Evolutionary conservation across 2,113 vertebrate genomes (phyloP).

Genomic region (Zapornia atra): DNA sequence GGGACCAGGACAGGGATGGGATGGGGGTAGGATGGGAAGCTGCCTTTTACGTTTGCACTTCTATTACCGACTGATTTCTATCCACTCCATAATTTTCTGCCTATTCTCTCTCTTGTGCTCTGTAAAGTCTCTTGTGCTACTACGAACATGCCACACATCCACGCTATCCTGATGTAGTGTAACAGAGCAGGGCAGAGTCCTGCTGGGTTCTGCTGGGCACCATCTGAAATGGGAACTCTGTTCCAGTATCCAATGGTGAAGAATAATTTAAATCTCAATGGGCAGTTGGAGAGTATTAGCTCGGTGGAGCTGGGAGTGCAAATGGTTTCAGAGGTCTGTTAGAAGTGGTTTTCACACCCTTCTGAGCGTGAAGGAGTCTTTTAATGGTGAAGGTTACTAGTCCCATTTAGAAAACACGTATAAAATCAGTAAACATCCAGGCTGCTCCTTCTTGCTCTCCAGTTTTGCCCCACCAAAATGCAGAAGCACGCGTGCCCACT

Average conservation of each 20-base stretch:
- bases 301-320: not conserved
- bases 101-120: not conserved
- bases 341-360: constrained; percentile 26
- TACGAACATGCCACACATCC: not conserved
- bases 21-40: not conserved
- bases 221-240: not conserved
- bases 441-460: not conserved
- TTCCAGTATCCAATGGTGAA: not conserved
- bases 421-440: not conserved
- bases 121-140: not conserved
- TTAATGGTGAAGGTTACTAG: not conserved
- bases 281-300: not conserved
- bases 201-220: not conserved
- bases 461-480: not conserved
- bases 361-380: not conserved
- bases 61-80: not conserved
- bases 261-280: not conserved
- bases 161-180: not conserved
- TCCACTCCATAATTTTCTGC: not conserved
- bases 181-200: not conserved
- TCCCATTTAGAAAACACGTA: not conserved
- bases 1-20: not conserved
- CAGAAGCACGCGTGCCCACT: not conserved
- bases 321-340: not conserved
- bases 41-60: not conserved